phyloP scores from a whole-genome alignment of 2,888 invertebrate species.

The Merodon equestris region DNA sequence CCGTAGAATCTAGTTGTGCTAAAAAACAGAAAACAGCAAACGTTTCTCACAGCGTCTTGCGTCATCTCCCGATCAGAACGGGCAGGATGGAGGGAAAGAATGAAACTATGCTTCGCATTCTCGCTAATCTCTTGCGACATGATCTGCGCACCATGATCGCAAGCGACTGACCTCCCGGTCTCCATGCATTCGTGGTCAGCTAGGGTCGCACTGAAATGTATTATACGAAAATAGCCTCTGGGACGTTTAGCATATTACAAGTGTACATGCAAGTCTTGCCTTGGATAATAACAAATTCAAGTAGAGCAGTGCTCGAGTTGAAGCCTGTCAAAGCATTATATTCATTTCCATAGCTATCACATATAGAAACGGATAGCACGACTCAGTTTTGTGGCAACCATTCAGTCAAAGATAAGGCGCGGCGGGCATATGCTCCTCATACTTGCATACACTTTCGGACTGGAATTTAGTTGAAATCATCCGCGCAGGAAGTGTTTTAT shows the following conservation, averaged over 20 bases:
- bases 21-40: neutral
- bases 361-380: neutral
- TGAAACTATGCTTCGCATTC: constrained; percentile 2
- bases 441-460: neutral
- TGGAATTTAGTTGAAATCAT: constrained; percentile 32
- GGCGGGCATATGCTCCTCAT: too few species aligned
- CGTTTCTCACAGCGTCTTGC: neutral
- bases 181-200: too few species aligned
- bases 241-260: too few species aligned
- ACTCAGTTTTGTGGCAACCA: neutral
- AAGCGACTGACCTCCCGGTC: neutral
- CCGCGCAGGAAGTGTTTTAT: constrained; percentile 58
- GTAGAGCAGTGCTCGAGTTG: constrained; percentile 1
- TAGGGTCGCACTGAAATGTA: too few species aligned
- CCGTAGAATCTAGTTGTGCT: neutral
- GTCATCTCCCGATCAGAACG: neutral
- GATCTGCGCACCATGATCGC: neutral
- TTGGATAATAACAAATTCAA: neutral
- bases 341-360: too few species aligned
- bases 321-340: neutral
- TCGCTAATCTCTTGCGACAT: constrained; percentile 2
- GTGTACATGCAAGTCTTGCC: too few species aligned
- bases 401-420: neutral
- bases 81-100: neutral
- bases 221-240: neutral